These are phyloP conservation scores for Jacana jacana DNA, from an alignment of 2,113 vertebrate genomes.

Conservation along the genomic window DNA sequence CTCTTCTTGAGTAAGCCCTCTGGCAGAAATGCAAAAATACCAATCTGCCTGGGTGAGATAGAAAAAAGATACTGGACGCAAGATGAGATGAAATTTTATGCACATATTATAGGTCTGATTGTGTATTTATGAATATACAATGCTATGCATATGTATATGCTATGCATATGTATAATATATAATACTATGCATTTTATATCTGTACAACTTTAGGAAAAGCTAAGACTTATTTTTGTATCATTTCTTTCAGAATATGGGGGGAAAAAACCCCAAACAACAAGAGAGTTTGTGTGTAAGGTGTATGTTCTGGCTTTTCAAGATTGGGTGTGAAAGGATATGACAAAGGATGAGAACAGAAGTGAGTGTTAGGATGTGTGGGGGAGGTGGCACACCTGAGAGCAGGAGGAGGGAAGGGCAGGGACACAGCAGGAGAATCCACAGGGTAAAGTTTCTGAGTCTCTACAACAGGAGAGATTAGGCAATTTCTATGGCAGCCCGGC, in stretches of 20 bases:
- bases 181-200: not conserved
- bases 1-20: not conserved
- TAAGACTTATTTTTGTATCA: not conserved
- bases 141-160: too few species aligned
- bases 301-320: not conserved
- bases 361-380: not conserved
- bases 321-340: not conserved
- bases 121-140: not conserved
- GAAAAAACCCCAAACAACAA: rapidly evolving
- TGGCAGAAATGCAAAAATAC: not conserved
- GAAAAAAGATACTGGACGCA: not conserved
- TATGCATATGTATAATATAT: too few species aligned
- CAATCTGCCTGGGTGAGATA: not conserved
- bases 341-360: not conserved
- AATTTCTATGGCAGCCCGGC: not conserved
- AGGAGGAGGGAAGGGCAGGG: not conserved
- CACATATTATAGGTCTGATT: not conserved
- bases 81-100: not conserved
- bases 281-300: not conserved
- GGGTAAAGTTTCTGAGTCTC: not conserved
- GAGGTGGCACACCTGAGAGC: not conserved
- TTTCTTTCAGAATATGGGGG: not conserved
- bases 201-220: not conserved
- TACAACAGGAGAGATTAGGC: not conserved
- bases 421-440: rapidly evolving